Conservation (phyloP, 2,888 invertebrate genomes). For the Isoperla grammatica region DNA sequence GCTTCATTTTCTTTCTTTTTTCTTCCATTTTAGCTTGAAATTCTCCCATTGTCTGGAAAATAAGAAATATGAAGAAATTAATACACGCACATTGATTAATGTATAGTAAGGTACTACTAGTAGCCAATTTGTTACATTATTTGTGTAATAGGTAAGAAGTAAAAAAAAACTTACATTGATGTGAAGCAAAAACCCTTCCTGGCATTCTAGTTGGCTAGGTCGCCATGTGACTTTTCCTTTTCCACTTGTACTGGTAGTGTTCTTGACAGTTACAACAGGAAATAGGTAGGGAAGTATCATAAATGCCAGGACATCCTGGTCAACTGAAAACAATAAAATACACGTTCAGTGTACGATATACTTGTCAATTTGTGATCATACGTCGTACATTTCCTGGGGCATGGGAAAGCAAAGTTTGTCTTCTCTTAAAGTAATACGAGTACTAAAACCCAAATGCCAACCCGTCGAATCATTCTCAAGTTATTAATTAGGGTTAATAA, state of each 20-base stretch:
- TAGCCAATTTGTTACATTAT: neutral
- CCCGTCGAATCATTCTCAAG: too few relatives aligned
- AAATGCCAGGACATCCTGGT: neutral
- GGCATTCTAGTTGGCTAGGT: neutral
- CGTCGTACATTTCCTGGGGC: too few relatives aligned
- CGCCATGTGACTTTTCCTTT: neutral
- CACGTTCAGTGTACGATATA: too few relatives aligned
- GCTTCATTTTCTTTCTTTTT: neutral
- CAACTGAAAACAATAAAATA: neutral
- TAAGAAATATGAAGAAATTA: too few relatives aligned
- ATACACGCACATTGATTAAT: too few relatives aligned
- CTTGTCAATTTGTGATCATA: too few relatives aligned
- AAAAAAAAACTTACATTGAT: slow-evolving; percentile 3
- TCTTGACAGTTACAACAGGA: neutral
- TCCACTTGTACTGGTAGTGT: neutral
- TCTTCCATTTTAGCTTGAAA: slow-evolving; percentile 14
- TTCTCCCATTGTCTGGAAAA: neutral
- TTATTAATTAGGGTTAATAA: too few relatives aligned
- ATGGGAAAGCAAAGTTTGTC: too few relatives aligned
- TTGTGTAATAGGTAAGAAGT: neutral
- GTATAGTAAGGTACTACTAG: too few relatives aligned
- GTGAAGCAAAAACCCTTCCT: neutral
- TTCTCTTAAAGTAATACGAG: too few relatives aligned
- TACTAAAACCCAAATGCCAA: too few relatives aligned
- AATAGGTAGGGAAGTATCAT: neutral